Evolutionary conservation across 2,888 invertebrate genomes (phyloP).

Genomic region (Lepidocyrtinus sp.): DNA sequence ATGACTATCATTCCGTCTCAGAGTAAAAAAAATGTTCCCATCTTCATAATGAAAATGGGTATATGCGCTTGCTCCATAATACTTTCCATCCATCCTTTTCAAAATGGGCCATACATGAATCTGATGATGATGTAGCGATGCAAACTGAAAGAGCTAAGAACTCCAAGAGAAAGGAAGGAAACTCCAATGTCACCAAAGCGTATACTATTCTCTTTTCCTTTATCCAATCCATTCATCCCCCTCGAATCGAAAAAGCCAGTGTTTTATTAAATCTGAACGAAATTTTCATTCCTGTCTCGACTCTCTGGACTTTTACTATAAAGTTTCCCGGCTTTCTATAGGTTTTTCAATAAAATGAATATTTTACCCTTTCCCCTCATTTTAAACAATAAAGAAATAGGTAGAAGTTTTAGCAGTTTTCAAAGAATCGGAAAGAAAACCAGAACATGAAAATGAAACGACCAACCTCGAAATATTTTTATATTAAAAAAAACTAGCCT

Average conservation of each 20-base stretch:
- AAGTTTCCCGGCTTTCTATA: slow-evolving; percentile 25
- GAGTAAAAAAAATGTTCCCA: slow-evolving; percentile 21
- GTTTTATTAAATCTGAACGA: slow-evolving; percentile 58
- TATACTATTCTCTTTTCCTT: too few species aligned
- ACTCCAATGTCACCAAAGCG: slow-evolving; percentile 55
- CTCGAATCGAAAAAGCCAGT: slow-evolving; percentile 35
- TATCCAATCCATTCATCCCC: too few species aligned
- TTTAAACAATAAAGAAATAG: slow-evolving; percentile 47
- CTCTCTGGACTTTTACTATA: too few species aligned
- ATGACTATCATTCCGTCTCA: slow-evolving; percentile 48
- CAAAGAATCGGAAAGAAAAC: neutral
- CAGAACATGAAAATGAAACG: slow-evolving; percentile 6
- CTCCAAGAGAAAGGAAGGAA: slow-evolving; percentile 45
- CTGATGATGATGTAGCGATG: neutral
- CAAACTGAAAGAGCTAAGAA: neutral
- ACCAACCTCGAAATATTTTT: slow-evolving; percentile 46
- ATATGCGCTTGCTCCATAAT: slow-evolving; percentile 19
- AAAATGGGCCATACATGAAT: slow-evolving; percentile 52
- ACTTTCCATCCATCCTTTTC: slow-evolving; percentile 49
- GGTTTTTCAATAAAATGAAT: slow-evolving; percentile 57
- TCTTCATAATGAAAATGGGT: slow-evolving; percentile 9
- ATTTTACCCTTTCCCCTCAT: slow-evolving; percentile 53
- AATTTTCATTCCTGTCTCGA: slow-evolving; percentile 59
- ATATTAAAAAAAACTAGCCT: slow-evolving; percentile 29
- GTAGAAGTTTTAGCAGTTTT: neutral